phyloP scores from a whole-genome alignment of 2,888 invertebrate species.

The Amphipyra berbera region DNA sequence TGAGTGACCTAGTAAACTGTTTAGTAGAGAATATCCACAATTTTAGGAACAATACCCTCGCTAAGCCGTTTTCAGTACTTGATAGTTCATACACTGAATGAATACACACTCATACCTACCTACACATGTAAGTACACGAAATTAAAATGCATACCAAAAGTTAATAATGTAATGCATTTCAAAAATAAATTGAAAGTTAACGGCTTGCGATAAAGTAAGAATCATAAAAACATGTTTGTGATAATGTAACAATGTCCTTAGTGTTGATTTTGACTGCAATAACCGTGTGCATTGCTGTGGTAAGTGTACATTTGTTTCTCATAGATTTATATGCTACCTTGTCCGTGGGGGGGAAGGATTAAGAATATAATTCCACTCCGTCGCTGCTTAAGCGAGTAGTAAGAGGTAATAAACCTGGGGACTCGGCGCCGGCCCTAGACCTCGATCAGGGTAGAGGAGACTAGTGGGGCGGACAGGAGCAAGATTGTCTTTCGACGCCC shows the following conservation, averaged over 20 bases:
- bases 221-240: conserved; percentile 19
- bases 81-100: background rate
- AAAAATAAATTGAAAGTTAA: conserved; percentile 34
- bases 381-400: no score
- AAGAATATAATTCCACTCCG: no score
- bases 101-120: no score
- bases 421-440: no score
- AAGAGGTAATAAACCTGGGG: no score
- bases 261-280: conserved; percentile 19
- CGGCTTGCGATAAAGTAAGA: conserved; percentile 32
- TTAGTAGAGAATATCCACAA: no score
- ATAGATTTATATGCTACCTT: background rate
- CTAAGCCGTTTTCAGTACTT: no score
- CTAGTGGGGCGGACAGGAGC: no score
- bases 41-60: no score
- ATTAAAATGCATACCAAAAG: conserved; percentile 11
- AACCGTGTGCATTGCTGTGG: conserved; percentile 29
- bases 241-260: conserved; percentile 39
- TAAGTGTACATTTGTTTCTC: conserved; percentile 24
- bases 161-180: background rate
- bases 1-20: no score
- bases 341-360: background rate
- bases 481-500: no score
- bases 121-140: background rate
- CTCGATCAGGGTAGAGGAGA: no score